Evolutionary conservation across 2,888 invertebrate species (phyloP).

Genomic region (Pelosia muscerda): DNA sequence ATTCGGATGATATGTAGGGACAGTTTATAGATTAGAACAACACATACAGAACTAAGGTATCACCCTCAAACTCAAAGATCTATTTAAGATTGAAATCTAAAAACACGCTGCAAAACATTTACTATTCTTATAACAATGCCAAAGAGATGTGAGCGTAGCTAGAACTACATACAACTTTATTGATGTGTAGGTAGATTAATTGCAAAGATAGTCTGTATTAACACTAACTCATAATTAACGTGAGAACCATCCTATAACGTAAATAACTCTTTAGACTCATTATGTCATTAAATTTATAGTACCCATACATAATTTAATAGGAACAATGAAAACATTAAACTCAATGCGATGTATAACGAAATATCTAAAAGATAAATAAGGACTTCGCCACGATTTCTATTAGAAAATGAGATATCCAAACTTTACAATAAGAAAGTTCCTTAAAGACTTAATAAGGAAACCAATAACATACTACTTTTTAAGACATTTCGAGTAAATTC

Average conservation of each 20-base stretch:
- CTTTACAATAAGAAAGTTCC: conserved; percentile 33
- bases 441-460: conserved; percentile 26
- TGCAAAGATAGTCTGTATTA: neutral
- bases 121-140: neutral
- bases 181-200: conserved; percentile 6
- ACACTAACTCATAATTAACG: neutral
- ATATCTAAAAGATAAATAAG: neutral
- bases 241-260: neutral
- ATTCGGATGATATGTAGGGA: neutral
- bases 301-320: conserved; percentile 6
- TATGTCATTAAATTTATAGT: neutral
- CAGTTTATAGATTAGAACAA: neutral
- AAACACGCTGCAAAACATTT: too few relatives aligned
- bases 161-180: neutral
- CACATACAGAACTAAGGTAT: neutral
- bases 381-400: conserved; percentile 10
- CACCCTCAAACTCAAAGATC: neutral
- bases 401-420: conserved; percentile 17
- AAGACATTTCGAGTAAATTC: conserved; percentile 3
- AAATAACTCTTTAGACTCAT: neutral
- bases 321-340: conserved; percentile 13
- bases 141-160: neutral
- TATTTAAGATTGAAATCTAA: too few relatives aligned
- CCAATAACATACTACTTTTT: conserved; percentile 26
- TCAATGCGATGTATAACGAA: neutral